A percentile compares a stretch with the other conserved stretches of the same genome.
phyloP scores from a whole-genome alignment of 2,797 vertebrate genomes.

The Gobionotothen gibberifrons region DNA sequence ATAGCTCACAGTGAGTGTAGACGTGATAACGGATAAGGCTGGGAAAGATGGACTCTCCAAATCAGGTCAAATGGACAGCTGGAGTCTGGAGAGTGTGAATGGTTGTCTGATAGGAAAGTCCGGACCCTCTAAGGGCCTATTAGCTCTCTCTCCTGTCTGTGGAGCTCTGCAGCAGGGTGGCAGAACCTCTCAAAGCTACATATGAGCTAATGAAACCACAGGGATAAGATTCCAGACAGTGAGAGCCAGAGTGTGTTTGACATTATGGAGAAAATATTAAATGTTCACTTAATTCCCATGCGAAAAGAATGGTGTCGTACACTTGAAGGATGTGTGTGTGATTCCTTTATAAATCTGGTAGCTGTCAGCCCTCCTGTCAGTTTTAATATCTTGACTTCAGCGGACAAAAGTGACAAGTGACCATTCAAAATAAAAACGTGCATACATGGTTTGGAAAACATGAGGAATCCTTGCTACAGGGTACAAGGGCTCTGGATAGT shows the following conservation, averaged over 20 bases:
- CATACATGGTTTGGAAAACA: not conserved
- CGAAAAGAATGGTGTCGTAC: constrained; percentile 7
- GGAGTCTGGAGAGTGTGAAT: constrained; percentile 31
- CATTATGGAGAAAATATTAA: constrained; percentile 23
- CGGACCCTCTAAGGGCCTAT: constrained; percentile 70
- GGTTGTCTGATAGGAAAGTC: constrained; percentile 56
- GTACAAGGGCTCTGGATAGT: not conserved
- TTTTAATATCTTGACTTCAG: not conserved
- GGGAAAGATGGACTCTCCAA: constrained; percentile 35
- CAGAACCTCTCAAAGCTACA: constrained; percentile 53
- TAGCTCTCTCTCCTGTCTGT: constrained; percentile 51
- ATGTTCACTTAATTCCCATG: constrained; percentile 1
- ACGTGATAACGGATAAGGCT: constrained; percentile 30
- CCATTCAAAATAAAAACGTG: not conserved
- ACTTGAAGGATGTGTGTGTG: constrained; percentile 12
- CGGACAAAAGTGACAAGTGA: not conserved
- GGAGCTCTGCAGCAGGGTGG: constrained; percentile 34
- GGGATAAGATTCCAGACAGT: constrained; percentile 44
- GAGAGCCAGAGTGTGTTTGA: constrained; percentile 29
- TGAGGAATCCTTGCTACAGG: too few relatives aligned
- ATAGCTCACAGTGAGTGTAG: constrained; percentile 27
- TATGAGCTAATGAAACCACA: constrained; percentile 70
- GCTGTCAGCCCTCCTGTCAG: constrained; percentile 1
- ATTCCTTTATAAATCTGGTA: not conserved
- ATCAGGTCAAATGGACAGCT: constrained; percentile 55